Conservation (phyloP, 2,888 invertebrate species). For the Metellina segmentata region DNA sequence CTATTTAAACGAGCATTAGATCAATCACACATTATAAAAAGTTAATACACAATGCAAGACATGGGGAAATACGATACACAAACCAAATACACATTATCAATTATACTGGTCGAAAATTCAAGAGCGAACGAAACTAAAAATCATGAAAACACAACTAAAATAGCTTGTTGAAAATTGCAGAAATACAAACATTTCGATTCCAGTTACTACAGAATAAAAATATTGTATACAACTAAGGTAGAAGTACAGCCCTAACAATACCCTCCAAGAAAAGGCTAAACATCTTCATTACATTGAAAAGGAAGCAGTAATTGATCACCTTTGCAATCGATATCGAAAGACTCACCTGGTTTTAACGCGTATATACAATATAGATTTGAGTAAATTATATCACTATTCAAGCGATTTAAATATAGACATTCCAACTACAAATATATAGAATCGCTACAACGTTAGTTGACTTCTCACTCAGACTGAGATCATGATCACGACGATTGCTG, state of each 20-base stretch:
- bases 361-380: slow-evolving; percentile 16
- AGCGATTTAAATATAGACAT: slow-evolving; percentile 1
- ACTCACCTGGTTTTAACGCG: slow-evolving; percentile 48
- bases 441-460: slow-evolving; percentile 26
- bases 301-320: neutral
- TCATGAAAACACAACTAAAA: neutral
- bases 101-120: neutral
- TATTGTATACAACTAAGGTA: slow-evolving; percentile 61
- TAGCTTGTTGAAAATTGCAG: neutral
- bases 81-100: neutral
- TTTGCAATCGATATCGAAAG: neutral
- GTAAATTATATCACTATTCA: neutral
- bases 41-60: neutral
- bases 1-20: neutral
- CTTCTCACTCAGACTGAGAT: slow-evolving; percentile 10
- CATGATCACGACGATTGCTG: slow-evolving; percentile 30
- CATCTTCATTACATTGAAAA: slow-evolving; percentile 10
- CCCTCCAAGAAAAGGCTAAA: slow-evolving; percentile 45
- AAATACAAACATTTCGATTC: neutral
- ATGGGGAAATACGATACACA: neutral
- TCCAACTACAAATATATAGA: neutral
- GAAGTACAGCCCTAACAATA: slow-evolving; percentile 66
- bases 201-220: slow-evolving; percentile 18
- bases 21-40: neutral
- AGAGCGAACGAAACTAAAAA: neutral